Base-by-base conservation (phyloP, 2,113 vertebrate species). In the Dryoscopus gambensis region DNA sequence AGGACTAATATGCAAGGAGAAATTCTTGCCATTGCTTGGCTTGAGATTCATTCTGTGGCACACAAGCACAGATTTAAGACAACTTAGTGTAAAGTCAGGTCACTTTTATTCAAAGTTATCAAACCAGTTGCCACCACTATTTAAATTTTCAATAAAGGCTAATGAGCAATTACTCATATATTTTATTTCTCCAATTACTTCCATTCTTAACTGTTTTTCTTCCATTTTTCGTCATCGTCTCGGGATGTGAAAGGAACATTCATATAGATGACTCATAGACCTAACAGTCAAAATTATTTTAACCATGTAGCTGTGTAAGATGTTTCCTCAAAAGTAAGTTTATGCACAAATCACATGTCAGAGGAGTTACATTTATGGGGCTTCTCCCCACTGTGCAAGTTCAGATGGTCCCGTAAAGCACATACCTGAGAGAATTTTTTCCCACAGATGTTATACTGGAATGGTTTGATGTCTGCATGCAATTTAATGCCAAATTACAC, bases 381-480 rank as follows among this genome's bases (percentile, higher is more conserved):
- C 95, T 99, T 99, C 81, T 99, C 98, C 27, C 98, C 98, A 46
- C 98, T 99, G 96, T 98, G 98, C 80, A 99, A 97, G 91, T 98
- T 99, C 49, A 99, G 97, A 95, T 97, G 96, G 79, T 97, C 95
- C 82, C 98, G 95, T 95, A 99, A 95, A 8, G 98, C 98, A 84
- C 98, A 99, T 97, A 99, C 99, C 92, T 99, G 98, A 52, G 98
- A 99, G 94, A 99, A 98, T 19, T 97, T 99, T 98, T 99, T 99
- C 28, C 98, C 98, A 42, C 98, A 99, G 88, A 99, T 99, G 89
- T 99, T 99, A 92, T 98, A 98, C 90, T 99, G 98, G 95, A 99
- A 99, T 6, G 97, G 98, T 97, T 99, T 99, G 91, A 99, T 99
- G 82, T 98, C 99, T 13, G 98, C 98, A 60, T 99, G 98, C 9